Evolutionary conservation across 2,888 invertebrate genomes (phyloP).

Genomic region (Spatulosminthurus flaviceps): DNA sequence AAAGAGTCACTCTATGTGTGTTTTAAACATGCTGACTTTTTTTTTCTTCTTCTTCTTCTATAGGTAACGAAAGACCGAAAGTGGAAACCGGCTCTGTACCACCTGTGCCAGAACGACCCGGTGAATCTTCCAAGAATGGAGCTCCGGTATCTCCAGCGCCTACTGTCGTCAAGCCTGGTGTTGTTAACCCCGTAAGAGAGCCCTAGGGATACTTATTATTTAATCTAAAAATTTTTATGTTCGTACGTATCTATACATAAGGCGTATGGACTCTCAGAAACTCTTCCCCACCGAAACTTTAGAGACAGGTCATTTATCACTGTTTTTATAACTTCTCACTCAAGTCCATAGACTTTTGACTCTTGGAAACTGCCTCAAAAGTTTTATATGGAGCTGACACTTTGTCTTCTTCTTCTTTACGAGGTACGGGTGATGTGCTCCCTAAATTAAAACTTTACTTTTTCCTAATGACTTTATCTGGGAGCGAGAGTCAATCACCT

Average conservation of each 20-base stretch:
- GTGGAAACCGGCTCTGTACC: conserved; percentile 62
- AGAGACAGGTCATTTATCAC: conserved; percentile 25
- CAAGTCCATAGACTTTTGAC: background rate
- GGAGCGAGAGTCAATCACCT: background rate
- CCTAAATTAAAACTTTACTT: background rate
- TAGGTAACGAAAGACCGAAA: conserved; percentile 48
- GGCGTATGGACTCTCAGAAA: background rate
- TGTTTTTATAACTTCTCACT: background rate
- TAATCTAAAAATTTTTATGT: no score
- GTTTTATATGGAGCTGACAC: no score
- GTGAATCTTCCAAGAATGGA: conserved; percentile 30
- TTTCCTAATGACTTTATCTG: background rate
- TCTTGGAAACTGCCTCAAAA: background rate
- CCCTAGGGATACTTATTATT: background rate
- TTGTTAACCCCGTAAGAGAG: conserved; percentile 50
- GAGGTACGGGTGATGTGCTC: no score
- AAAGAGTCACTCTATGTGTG: no score
- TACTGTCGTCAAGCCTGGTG: conserved; percentile 47
- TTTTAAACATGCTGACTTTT: background rate
- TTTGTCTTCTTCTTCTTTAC: no score
- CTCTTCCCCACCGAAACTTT: background rate
- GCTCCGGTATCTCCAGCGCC: conserved; percentile 12
- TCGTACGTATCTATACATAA: no score
- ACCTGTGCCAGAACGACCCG: conserved; percentile 51
- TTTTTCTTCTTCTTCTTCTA: background rate